Conservation (phyloP, 2,888 invertebrate genomes). For the Villa cingulata region DNA sequence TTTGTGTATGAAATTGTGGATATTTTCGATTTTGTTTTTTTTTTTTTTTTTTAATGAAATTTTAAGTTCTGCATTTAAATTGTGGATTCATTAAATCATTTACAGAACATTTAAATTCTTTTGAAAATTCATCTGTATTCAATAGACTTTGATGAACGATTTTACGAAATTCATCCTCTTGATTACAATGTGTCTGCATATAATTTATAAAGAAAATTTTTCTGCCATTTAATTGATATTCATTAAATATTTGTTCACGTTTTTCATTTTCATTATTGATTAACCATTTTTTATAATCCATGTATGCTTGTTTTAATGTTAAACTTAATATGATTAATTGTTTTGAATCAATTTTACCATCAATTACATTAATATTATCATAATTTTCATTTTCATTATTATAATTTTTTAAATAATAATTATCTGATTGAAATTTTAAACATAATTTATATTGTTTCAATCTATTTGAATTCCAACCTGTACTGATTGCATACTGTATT, state of each 20-base stretch:
- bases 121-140: constrained; percentile 71
- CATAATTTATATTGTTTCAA: background rate
- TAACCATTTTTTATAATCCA: background rate
- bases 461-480: background rate
- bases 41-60: background rate
- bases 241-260: background rate
- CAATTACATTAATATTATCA: background rate
- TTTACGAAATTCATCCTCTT: background rate
- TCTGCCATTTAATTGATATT: background rate
- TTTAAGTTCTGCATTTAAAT: constrained; percentile 47
- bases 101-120: constrained; percentile 59
- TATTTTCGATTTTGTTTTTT: too few species aligned
- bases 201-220: background rate
- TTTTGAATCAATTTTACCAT: background rate
- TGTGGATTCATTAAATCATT: constrained; percentile 74
- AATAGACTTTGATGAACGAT: constrained; percentile 38
- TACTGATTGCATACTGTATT: background rate
- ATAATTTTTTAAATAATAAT: too few species aligned
- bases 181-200: background rate
- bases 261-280: background rate
- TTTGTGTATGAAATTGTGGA: too few species aligned
- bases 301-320: background rate
- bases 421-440: background rate
- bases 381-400: background rate
- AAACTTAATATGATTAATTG: background rate